Conservation (phyloP, 2,888 invertebrate genomes). For the Drosophila austrosaltans region DNA sequence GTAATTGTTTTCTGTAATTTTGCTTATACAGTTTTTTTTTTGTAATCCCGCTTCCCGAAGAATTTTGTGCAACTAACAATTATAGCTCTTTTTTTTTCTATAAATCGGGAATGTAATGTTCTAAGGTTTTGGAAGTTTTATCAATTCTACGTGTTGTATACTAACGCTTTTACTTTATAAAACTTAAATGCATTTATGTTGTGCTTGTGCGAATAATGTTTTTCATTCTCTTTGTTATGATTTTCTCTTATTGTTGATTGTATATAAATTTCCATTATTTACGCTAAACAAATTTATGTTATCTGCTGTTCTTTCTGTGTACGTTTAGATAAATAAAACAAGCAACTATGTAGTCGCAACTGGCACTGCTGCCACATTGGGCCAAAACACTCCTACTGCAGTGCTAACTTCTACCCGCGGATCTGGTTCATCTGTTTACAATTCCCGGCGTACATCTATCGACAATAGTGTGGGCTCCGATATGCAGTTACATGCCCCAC, state of each 20-base stretch:
- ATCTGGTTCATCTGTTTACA: slow-evolving; percentile 81
- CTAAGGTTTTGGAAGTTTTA: slow-evolving; percentile 6
- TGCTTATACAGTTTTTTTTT: not conserved
- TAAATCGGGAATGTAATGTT: slow-evolving; percentile 3
- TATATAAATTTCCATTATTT: slow-evolving; percentile 1
- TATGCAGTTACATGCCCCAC: slow-evolving; percentile 73
- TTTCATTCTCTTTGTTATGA: slow-evolving; percentile 7
- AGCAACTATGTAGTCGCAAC: slow-evolving; percentile 50
- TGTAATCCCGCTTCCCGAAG: not conserved
- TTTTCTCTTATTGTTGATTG: not conserved
- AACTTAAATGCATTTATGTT: slow-evolving; percentile 28
- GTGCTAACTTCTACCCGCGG: slow-evolving; percentile 72
- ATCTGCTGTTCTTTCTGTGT: slow-evolving; percentile 19
- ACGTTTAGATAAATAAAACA: slow-evolving; percentile 56
- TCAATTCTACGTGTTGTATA: slow-evolving; percentile 30
- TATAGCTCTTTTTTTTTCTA: not conserved
- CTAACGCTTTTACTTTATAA: slow-evolving; percentile 60
- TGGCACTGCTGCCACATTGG: slow-evolving; percentile 62
- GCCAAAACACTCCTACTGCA: slow-evolving; percentile 78
- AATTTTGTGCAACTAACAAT: slow-evolving; percentile 1
- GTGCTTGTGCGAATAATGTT: slow-evolving; percentile 10
- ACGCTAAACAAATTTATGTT: slow-evolving; percentile 8
- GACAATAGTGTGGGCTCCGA: slow-evolving; percentile 81
- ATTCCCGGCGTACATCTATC: slow-evolving; percentile 82
- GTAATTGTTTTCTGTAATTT: not conserved